These are phyloP conservation scores for Mamestra brassicae DNA, from an alignment of 2,888 invertebrate genomes.

Conservation along the genomic window DNA sequence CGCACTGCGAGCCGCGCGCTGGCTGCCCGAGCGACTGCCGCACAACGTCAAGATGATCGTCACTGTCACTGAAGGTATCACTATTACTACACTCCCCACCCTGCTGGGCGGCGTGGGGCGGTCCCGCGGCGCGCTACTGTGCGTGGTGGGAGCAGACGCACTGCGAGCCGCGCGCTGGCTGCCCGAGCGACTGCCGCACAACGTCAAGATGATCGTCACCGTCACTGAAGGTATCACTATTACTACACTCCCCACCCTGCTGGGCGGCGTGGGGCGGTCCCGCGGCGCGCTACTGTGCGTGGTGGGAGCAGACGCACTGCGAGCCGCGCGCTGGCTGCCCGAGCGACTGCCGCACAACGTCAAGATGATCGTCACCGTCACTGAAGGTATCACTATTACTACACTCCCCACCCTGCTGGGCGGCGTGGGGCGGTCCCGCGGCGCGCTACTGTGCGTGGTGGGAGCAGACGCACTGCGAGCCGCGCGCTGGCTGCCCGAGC, in stretches of 20 bases:
- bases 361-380: constrained; percentile 94
- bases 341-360: constrained; percentile 93
- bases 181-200: constrained; percentile 93
- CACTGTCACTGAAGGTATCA: constrained; percentile 90
- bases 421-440: constrained; percentile 87
- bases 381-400: constrained; percentile 76
- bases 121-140: constrained; percentile 91
- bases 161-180: constrained; percentile 94
- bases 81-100: no score
- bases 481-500: constrained; percentile 94
- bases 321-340: constrained; percentile 94
- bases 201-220: constrained; percentile 95
- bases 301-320: constrained; percentile 93
- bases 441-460: constrained; percentile 94
- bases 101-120: constrained; percentile 88
- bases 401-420: constrained; percentile 79
- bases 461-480: constrained; percentile 93
- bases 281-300: constrained; percentile 93
- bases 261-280: constrained; percentile 89
- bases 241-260: constrained; percentile 87
- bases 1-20: constrained; percentile 92
- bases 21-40: constrained; percentile 95
- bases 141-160: constrained; percentile 94
- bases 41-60: constrained; percentile 94
- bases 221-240: constrained; percentile 85